These are phyloP conservation scores for Sinocyclocheilus maitianheensis DNA, from an alignment of 2,113 vertebrate species.

Conservation along the genomic window DNA sequence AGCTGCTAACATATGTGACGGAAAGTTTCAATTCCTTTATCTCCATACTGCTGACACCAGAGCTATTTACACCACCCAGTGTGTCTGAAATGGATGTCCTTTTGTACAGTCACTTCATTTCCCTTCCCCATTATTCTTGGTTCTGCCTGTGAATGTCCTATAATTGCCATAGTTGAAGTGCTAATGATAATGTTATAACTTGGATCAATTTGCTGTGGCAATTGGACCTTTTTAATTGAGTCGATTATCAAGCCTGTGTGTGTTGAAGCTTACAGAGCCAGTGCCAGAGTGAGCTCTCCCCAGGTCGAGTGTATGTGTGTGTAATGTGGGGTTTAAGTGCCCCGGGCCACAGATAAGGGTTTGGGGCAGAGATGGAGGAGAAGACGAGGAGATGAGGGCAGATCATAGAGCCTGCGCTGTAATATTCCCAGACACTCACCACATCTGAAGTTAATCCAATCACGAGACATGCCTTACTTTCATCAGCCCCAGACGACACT, in stretches of 20 bases:
- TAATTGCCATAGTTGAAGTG: constrained; percentile 71
- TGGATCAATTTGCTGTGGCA: constrained; percentile 76
- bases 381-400: constrained; percentile 29
- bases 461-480: constrained; percentile 66
- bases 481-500: constrained; percentile 69
- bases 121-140: constrained; percentile 47
- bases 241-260: constrained; percentile 72
- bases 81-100: constrained; percentile 53
- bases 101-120: constrained; percentile 57
- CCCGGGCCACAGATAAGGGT: constrained; percentile 58
- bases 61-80: constrained; percentile 51
- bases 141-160: constrained; percentile 59
- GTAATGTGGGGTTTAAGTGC: constrained; percentile 62
- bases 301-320: constrained; percentile 28
- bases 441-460: constrained; percentile 79
- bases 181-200: constrained; percentile 79
- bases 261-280: constrained; percentile 68
- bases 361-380: constrained; percentile 29
- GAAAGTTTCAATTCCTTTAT: constrained; percentile 48
- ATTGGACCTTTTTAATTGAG: constrained; percentile 79
- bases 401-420: constrained; percentile 68
- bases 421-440: constrained; percentile 74
- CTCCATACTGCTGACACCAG: constrained; percentile 52
- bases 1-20: constrained; percentile 47
- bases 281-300: constrained; percentile 28